Evolutionary conservation across 2,797 vertebrate species (phyloP).

Genomic region (Melanotaenia parkinsoni): DNA sequence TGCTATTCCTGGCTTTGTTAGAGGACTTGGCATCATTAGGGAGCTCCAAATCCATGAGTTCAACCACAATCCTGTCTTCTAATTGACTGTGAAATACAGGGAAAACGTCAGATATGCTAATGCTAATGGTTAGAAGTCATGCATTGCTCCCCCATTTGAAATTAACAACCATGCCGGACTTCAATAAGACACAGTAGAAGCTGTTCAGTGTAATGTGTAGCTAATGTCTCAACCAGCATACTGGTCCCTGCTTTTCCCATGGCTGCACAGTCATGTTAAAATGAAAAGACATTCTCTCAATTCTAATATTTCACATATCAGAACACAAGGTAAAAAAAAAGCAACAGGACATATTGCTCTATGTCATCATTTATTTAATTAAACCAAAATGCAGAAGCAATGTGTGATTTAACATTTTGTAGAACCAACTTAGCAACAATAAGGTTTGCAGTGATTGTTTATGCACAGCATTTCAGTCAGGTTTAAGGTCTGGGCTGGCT

Average conservation of each 20-base stretch:
- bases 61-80: slow-evolving; percentile 44
- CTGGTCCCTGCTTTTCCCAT: background rate
- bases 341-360: background rate
- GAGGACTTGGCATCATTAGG: slow-evolving; percentile 50
- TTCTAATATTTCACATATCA: no score
- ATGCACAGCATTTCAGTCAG: no score
- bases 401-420: no score
- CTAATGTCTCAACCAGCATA: background rate
- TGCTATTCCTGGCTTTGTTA: slow-evolving; percentile 52
- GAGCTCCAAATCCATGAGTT: slow-evolving; percentile 32
- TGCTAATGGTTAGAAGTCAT: slow-evolving; percentile 40
- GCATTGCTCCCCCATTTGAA: slow-evolving; percentile 27
- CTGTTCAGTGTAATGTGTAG: background rate
- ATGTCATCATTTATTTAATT: background rate
- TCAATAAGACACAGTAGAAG: background rate
- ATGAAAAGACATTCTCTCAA: no score
- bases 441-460: no score
- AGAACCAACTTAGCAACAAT: no score
- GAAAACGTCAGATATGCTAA: slow-evolving; percentile 52
- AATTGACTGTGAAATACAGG: slow-evolving; percentile 50
- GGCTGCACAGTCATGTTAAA: background rate
- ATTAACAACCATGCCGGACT: slow-evolving; percentile 17
- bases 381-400: no score
- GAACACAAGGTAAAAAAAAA: no score
- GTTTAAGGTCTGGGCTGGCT: no score